Conservation (phyloP, 2,888 invertebrate species). For the Mellilla xanthometata region DNA sequence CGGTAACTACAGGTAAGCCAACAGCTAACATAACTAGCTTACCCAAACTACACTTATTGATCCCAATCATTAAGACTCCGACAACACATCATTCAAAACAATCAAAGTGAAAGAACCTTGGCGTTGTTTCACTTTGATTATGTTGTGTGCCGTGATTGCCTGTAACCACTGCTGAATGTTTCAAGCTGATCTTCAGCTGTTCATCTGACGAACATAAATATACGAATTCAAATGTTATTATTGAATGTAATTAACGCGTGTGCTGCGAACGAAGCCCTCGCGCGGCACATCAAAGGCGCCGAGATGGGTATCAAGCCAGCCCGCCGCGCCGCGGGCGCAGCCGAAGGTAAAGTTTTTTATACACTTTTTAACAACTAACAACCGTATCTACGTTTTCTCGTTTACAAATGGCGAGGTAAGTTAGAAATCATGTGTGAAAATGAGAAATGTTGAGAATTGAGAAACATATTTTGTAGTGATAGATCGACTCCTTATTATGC, state of each 20-base stretch:
- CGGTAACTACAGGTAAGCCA: too few relatives aligned
- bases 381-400: slow-evolving; percentile 40
- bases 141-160: too few relatives aligned
- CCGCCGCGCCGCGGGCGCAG: slow-evolving; percentile 52
- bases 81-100: too few relatives aligned
- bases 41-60: too few relatives aligned
- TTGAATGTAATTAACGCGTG: slow-evolving; percentile 44
- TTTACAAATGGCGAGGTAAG: slow-evolving; percentile 40
- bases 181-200: slow-evolving; percentile 4
- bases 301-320: slow-evolving; percentile 61
- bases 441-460: neutral
- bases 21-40: too few relatives aligned
- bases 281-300: slow-evolving; percentile 63
- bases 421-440: neutral
- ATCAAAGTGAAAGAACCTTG: too few relatives aligned
- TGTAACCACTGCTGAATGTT: neutral
- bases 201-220: slow-evolving; percentile 15
- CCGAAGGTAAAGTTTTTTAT: slow-evolving; percentile 62
- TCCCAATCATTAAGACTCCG: too few relatives aligned
- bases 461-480: too few relatives aligned
- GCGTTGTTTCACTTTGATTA: too few relatives aligned
- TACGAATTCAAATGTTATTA: slow-evolving; percentile 38
- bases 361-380: slow-evolving; percentile 63
- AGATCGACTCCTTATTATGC: too few relatives aligned
- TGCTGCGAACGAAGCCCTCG: slow-evolving; percentile 47